These are phyloP conservation scores for Stenolophus ochropezus DNA, from an alignment of 2,888 invertebrate species.

Conservation along the genomic window DNA sequence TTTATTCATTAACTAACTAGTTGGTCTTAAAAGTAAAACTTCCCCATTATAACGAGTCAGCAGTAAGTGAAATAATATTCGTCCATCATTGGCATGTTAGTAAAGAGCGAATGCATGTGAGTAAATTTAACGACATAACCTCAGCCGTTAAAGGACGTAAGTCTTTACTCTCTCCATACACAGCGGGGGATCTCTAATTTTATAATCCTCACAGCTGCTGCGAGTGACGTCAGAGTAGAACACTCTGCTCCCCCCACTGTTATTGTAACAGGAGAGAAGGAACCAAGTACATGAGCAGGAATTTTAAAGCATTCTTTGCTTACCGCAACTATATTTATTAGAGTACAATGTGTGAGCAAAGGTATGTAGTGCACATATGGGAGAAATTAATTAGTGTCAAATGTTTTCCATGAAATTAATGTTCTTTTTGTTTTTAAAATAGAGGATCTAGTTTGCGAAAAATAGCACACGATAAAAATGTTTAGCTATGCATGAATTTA, in stretches of 20 bases:
- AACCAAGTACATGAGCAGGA: slow-evolving; percentile 7
- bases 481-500: neutral
- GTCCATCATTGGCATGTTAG: slow-evolving; percentile 12
- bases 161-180: slow-evolving; percentile 24
- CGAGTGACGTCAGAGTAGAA: slow-evolving; percentile 40
- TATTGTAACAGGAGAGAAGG: neutral
- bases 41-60: neutral
- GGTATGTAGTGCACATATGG: neutral
- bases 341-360: neutral
- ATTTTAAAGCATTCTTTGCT: slow-evolving; percentile 11
- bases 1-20: neutral
- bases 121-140: slow-evolving; percentile 41
- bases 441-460: neutral
- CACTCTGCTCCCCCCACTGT: slow-evolving; percentile 17
- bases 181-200: slow-evolving; percentile 50
- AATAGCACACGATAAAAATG: neutral
- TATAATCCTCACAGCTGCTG: slow-evolving; percentile 55
- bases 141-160: slow-evolving; percentile 30
- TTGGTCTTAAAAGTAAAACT: neutral
- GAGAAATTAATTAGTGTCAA: neutral
- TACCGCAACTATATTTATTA: slow-evolving; percentile 1
- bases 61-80: neutral
- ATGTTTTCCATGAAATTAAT: neutral
- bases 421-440: slow-evolving; percentile 7
- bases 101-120: slow-evolving; percentile 26